phyloP scores from a whole-genome alignment of 2,113 vertebrate species.

The Phaethon lepturus region DNA sequence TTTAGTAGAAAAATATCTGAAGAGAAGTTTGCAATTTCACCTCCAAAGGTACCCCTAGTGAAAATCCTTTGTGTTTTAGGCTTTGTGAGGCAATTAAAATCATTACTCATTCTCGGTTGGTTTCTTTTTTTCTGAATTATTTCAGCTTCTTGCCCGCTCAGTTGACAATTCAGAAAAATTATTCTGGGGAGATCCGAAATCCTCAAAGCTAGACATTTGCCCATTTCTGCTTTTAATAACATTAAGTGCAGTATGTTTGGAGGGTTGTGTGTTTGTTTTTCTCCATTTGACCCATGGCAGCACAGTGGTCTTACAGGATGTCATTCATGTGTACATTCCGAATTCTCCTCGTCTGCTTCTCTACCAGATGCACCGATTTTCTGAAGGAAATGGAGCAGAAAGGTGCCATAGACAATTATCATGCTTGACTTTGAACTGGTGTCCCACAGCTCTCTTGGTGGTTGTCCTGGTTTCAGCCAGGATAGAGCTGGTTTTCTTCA shows the following conservation, averaged over 20 bases:
- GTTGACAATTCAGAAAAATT: background rate
- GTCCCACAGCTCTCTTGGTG: background rate
- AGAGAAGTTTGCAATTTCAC: background rate
- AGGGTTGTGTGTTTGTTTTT: background rate
- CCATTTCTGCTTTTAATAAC: background rate
- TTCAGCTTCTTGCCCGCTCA: background rate
- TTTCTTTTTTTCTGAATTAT: background rate
- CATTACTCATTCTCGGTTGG: background rate
- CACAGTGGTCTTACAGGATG: background rate
- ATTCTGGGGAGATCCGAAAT: background rate
- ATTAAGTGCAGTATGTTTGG: background rate
- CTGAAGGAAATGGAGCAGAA: background rate
- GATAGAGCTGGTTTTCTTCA: no score
- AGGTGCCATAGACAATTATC: background rate
- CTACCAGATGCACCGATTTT: background rate
- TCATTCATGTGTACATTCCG: rapidly evolving
- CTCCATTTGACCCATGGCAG: background rate
- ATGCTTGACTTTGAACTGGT: background rate
- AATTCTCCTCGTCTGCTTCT: background rate
- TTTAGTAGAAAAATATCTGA: conserved; percentile 23
- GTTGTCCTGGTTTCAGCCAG: no score
- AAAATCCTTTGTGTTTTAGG: background rate
- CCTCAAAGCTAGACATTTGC: background rate
- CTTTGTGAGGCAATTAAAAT: background rate
- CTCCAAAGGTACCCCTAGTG: background rate